Base-by-base conservation (phyloP, 2,888 invertebrate species). In the Drepanosiphum platanoidis region DNA sequence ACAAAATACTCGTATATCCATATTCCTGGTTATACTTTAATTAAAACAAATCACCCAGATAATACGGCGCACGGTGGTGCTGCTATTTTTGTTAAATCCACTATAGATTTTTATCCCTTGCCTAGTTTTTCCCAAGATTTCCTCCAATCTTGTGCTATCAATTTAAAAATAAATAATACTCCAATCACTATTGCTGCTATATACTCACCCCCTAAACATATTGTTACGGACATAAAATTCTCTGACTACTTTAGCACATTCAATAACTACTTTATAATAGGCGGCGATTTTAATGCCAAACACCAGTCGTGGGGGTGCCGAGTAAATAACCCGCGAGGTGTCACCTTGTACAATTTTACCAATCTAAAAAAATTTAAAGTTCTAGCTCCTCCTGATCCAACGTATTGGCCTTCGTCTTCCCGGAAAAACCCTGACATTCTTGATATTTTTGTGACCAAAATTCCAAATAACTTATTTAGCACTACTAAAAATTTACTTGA, bases 311-410 rank as follows among this genome's bases (percentile, higher is more conserved):
- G 39, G 39, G 39, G 39, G 39, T 39, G 39, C 39, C 39, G 5
- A 39, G 39, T 39, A 9, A 39, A 39, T 39, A 39, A 39, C 39
- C n/a, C 39, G 39, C 39, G 39, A 39, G 39, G 39, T 39, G 39
- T 39, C 39, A 39, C 39, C 39, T 39, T 39, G 39, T 39, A 39
- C n/a, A n/a, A n/a, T n/a, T n/a, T n/a, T n/a, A n/a, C n/a, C n/a
- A n/a, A n/a, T n/a, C n/a, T n/a, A n/a, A n/a, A n/a, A n/a, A 74
- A 74, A 72, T 72, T 32, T 32, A 72, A 72, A 72, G 46, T 74
- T 3, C 72, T 46, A n/a, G 46, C 58, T 11, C 75, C 75, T 9
- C 34, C 34, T 22, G 61, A 18, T 2, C 52, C 18, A 15, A 52
- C 52, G 22, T 52, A 52, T 15, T 52, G 52, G 52, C 18, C 52